Conservation (phyloP, 2,888 invertebrate species). For the Poecilobothrus nobilitatus region DNA sequence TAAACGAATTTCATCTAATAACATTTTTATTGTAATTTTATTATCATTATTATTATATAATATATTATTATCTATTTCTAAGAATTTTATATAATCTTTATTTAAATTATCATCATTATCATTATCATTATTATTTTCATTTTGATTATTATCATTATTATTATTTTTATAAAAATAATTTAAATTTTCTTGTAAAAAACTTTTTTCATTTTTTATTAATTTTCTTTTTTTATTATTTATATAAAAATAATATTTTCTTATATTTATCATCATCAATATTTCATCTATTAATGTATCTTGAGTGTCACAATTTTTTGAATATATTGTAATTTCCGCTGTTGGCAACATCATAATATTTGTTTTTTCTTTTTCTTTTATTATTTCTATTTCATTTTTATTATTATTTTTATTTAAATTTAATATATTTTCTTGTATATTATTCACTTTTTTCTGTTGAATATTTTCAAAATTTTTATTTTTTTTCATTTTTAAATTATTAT, state of each 20-base stretch:
- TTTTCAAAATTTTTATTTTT: too few relatives aligned
- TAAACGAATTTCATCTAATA: constrained; percentile 42
- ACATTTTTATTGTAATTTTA: constrained; percentile 40
- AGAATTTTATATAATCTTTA: not conserved
- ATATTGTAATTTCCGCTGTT: not conserved
- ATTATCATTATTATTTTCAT: not conserved
- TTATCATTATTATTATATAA: too few relatives aligned
- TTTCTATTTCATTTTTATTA: not conserved
- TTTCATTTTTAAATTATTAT: too few relatives aligned
- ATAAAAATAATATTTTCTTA: not conserved
- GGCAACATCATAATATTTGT: not conserved
- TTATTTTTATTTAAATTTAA: not conserved
- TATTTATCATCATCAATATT: constrained; percentile 10
- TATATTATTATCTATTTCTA: not conserved
- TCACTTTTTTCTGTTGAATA: not conserved
- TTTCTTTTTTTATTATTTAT: too few relatives aligned
- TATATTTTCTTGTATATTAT: not conserved
- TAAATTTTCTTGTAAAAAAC: too few relatives aligned
- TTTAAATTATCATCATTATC: not conserved
- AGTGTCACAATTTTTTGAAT: not conserved
- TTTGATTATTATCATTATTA: not conserved
- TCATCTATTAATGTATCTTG: constrained; percentile 1
- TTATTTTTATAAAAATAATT: too few relatives aligned
- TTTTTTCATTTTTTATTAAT: too few relatives aligned
- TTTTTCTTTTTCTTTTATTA: not conserved